A percentile compares a stretch with the other conserved stretches of the same genome.
Evolutionary conservation across 2,888 invertebrate genomes (phyloP).

Genomic region (Netelia fuscicornis): DNA sequence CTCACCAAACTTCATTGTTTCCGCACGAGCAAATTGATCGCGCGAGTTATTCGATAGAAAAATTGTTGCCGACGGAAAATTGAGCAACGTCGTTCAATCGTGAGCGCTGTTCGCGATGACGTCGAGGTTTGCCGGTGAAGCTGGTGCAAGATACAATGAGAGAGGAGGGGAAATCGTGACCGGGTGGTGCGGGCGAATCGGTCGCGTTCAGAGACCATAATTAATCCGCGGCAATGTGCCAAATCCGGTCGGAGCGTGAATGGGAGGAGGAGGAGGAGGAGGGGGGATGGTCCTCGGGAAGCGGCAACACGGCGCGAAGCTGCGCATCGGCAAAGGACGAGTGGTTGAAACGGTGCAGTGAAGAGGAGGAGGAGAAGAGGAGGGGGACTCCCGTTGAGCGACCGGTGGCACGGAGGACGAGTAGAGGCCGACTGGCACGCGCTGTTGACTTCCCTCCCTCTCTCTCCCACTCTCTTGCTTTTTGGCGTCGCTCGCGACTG

Average conservation of each 20-base stretch:
- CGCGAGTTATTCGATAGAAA: slow-evolving; percentile 25
- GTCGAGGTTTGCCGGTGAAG: neutral
- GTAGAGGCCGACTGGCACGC: slow-evolving; percentile 65
- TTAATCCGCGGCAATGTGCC: slow-evolving; percentile 70
- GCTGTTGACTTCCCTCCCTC: slow-evolving; percentile 24
- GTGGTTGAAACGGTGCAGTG: slow-evolving; percentile 20
- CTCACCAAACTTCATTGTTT: slow-evolving; percentile 8
- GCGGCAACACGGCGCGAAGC: slow-evolving; percentile 58
- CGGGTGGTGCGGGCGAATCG: slow-evolving; percentile 56
- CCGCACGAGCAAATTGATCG: slow-evolving; percentile 25
- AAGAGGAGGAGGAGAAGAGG: neutral
- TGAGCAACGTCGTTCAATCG: slow-evolving; percentile 36
- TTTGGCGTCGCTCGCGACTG: slow-evolving; percentile 14
- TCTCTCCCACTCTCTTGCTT: slow-evolving; percentile 7
- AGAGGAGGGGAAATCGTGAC: slow-evolving; percentile 57
- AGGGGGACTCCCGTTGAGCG: slow-evolving; percentile 61
- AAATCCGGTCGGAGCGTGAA: slow-evolving; percentile 47
- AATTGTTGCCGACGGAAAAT: slow-evolving; percentile 34
- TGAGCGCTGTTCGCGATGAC: slow-evolving; percentile 7
- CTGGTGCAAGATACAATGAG: neutral
- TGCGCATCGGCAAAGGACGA: slow-evolving; percentile 49
- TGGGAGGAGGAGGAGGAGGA: too few species aligned
- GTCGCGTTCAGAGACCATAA: slow-evolving; percentile 67
- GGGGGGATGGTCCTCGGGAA: slow-evolving; percentile 42
- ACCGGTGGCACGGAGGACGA: slow-evolving; percentile 27